Percentiles rank a stretch among this genome's conserved stretches.
Conservation (phyloP, 2,797 vertebrate genomes). For the Erethizon dorsatum region DNA sequence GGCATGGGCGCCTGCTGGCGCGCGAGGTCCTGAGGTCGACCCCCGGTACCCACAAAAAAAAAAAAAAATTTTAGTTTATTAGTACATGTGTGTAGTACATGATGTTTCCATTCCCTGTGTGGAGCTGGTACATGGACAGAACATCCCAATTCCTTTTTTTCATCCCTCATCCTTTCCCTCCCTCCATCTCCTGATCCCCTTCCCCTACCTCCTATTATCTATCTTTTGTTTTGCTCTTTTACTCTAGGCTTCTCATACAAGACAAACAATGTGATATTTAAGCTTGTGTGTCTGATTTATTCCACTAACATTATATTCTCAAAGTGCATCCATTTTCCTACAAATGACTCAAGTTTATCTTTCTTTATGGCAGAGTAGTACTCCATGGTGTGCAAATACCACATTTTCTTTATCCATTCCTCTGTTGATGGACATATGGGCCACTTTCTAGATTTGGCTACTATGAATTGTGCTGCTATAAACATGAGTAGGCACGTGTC, state of each 20-base stretch:
- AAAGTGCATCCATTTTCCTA: background rate
- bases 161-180: background rate
- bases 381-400: background rate
- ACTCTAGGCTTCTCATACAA: background rate
- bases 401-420: background rate
- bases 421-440: background rate
- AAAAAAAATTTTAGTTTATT: background rate
- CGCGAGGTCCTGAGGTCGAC: no score
- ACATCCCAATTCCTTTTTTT: background rate
- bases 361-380: background rate
- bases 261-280: background rate
- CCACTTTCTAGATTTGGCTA: background rate
- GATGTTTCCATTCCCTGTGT: background rate
- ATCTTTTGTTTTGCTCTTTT: background rate
- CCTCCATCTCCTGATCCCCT: background rate
- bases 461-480: background rate
- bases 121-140: background rate
- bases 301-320: background rate
- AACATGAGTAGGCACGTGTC: background rate
- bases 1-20: no score
- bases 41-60: no score
- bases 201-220: background rate
- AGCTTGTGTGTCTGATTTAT: background rate
- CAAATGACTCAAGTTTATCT: background rate
- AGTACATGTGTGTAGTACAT: background rate